A percentile compares a stretch with the other conserved stretches of the same genome.
phyloP scores from a whole-genome alignment of 2,113 vertebrate genomes.

The Mixornis gularis region DNA sequence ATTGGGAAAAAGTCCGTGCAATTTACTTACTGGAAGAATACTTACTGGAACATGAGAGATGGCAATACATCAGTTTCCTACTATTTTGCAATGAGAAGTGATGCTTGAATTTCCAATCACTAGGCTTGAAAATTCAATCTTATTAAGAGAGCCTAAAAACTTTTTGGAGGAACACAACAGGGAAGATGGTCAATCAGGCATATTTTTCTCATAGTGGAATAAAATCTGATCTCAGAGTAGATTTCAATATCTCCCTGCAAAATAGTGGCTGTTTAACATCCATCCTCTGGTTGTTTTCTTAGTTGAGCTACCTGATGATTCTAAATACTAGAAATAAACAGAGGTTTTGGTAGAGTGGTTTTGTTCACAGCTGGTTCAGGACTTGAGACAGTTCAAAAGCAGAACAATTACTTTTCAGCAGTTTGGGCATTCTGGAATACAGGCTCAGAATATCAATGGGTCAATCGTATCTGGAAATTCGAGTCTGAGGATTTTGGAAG shows the following conservation, averaged over 20 bases:
- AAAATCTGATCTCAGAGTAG: not conserved
- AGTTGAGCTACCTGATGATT: not conserved
- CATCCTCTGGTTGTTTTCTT: not conserved
- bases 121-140: not conserved
- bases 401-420: not conserved
- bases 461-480: not conserved
- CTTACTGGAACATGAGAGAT: not conserved
- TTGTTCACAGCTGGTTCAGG: not conserved
- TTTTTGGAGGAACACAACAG: not conserved
- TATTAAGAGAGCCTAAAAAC: not conserved
- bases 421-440: accelerated
- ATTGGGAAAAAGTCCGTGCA: accelerated
- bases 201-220: not conserved
- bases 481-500: not conserved
- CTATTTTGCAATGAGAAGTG: not conserved
- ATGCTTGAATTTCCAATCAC: not conserved
- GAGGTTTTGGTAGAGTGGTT: not conserved
- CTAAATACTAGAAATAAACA: not conserved
- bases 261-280: not conserved
- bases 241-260: not conserved
- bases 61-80: not conserved
- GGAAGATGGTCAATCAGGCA: not conserved
- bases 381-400: not conserved
- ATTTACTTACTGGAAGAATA: not conserved
- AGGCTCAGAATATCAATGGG: not conserved